Conservation (phyloP, 2,797 vertebrate species). For the Rhabdophis nuchalis region DNA sequence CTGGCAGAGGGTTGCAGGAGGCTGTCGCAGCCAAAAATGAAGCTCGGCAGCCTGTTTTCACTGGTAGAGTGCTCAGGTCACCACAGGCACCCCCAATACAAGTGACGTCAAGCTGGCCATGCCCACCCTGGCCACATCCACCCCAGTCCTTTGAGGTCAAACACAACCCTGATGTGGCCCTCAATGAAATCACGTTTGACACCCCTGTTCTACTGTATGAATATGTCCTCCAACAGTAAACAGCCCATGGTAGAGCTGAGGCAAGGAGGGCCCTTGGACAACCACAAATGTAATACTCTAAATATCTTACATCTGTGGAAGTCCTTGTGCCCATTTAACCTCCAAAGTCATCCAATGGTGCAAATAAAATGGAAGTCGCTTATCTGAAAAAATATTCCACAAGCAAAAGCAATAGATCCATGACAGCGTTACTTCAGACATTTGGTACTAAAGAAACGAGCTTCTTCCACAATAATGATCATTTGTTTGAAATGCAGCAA, state of each 20-base stretch:
- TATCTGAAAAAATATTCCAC: neutral
- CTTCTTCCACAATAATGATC: neutral
- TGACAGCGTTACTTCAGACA: neutral
- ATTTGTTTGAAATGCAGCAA: slow-evolving; percentile 4
- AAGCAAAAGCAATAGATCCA: neutral
- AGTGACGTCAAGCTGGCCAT: no score
- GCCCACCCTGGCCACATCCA: no score
- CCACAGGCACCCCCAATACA: no score
- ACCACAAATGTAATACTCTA: neutral
- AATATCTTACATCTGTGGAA: neutral
- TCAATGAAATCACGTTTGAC: no score
- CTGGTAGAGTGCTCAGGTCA: no score
- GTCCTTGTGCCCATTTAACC: neutral
- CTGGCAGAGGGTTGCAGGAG: no score
- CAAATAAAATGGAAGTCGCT: neutral
- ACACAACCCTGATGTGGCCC: no score
- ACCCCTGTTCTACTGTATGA: neutral
- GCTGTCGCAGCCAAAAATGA: no score
- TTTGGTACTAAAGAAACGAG: neutral
- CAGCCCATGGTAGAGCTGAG: neutral
- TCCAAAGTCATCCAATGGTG: neutral
- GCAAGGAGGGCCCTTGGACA: neutral
- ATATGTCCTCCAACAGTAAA: neutral
- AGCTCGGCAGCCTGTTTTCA: no score
- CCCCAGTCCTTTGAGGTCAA: no score